These are phyloP conservation scores for Diadumene lineata DNA, from an alignment of 92 coral and sea anemone species.

Conservation along the genomic window DNA sequence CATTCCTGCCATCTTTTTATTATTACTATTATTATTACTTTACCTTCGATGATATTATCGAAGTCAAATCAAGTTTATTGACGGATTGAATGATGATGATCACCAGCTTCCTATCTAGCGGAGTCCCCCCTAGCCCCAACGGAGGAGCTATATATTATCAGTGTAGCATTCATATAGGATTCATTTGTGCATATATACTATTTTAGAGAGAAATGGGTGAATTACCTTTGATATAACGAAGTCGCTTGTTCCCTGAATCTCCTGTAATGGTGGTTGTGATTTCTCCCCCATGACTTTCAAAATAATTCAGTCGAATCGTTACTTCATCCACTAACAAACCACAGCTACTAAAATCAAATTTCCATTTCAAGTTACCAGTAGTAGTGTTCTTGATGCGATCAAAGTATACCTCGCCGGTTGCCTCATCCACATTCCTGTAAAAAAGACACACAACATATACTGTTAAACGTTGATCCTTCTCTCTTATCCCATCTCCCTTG, in stretches of 20 bases:
- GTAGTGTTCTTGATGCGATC: constrained; percentile 64
- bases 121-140: too few species aligned
- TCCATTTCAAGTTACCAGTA: constrained; percentile 86
- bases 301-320: constrained; percentile 65
- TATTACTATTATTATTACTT: too few species aligned
- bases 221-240: constrained; percentile 86
- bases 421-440: constrained; percentile 74
- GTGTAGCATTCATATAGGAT: background rate
- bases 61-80: too few species aligned
- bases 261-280: constrained; percentile 77
- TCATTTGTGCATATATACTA: background rate
- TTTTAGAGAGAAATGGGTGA: too few species aligned
- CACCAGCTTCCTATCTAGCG: too few species aligned
- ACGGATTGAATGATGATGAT: too few species aligned
- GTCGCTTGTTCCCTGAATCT: constrained; percentile 56
- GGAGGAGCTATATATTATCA: too few species aligned
- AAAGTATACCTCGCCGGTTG: constrained; percentile 79
- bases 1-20: too few species aligned
- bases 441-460: background rate
- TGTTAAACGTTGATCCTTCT: too few species aligned
- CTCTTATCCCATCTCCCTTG: too few species aligned
- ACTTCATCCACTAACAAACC: constrained; percentile 93
- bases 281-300: constrained; percentile 80
- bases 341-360: constrained; percentile 80
- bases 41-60: too few species aligned